Conservation (phyloP, 2,888 invertebrate genomes). For the Elaeidobius kamerunicus region DNA sequence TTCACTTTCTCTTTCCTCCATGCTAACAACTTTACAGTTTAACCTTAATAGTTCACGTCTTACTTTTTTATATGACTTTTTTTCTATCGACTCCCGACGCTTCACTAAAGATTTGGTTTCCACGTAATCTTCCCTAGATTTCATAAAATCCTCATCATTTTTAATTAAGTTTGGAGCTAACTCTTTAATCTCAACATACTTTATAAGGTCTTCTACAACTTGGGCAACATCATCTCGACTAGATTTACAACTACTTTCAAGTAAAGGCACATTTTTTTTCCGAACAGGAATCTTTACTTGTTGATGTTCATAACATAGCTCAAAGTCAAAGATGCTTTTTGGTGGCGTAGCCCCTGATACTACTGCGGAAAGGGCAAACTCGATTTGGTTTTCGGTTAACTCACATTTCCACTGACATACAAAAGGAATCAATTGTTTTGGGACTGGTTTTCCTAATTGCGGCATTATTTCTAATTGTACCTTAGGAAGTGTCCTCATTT, state of each 20-base stretch:
- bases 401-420: constrained; percentile 48
- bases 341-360: constrained; percentile 37
- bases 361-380: constrained; percentile 57
- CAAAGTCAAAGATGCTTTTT: constrained; percentile 5
- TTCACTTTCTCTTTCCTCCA: constrained; percentile 42
- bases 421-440: constrained; percentile 49
- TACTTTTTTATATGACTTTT: background rate
- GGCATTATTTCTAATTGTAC: constrained; percentile 53
- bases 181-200: constrained; percentile 60
- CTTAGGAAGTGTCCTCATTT: constrained; percentile 53
- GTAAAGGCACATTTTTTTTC: too few relatives aligned
- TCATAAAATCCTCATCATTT: constrained; percentile 41
- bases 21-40: constrained; percentile 64
- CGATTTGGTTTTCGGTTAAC: constrained; percentile 54
- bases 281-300: too few relatives aligned
- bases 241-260: background rate
- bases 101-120: constrained; percentile 17
- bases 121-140: constrained; percentile 28
- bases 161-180: constrained; percentile 55
- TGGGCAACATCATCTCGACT: constrained; percentile 28
- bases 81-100: background rate
- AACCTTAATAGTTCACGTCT: constrained; percentile 48
- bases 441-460: constrained; percentile 50
- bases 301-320: background rate
- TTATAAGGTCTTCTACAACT: constrained; percentile 55